phyloP scores from a whole-genome alignment of 2,797 vertebrate species.

The Dendrocincla fuliginosa region DNA sequence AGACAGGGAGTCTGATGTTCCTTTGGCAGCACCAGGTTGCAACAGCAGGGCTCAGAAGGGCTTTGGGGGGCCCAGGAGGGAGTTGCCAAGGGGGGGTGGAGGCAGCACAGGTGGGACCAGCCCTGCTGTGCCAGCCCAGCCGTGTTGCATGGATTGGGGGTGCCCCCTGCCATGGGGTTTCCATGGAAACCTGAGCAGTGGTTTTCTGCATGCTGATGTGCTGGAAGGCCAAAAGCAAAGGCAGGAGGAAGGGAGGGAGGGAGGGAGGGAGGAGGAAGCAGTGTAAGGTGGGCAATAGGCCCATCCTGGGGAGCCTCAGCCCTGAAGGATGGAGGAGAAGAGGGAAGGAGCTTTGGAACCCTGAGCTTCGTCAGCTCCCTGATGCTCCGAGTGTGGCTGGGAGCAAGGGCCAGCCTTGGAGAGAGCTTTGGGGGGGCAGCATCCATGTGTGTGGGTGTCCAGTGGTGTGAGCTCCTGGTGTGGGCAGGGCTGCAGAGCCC shows the following conservation, averaged over 20 bases:
- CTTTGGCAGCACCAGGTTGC: background rate
- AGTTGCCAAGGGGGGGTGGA: background rate
- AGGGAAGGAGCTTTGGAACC: background rate
- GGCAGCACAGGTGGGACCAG: background rate
- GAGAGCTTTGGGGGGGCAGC: background rate
- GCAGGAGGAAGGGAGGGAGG: background rate
- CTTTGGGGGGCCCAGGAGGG: background rate
- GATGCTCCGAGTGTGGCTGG: background rate
- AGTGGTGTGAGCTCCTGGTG: background rate
- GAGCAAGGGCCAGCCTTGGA: background rate
- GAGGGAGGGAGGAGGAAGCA: background rate
- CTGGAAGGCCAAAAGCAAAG: background rate
- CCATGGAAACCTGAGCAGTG: constrained; percentile 13
- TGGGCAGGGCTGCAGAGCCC: background rate
- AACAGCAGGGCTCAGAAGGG: background rate
- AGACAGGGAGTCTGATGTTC: accelerated
- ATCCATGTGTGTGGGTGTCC: accelerated
- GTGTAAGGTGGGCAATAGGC: accelerated
- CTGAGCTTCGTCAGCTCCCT: background rate
- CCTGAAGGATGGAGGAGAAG: background rate
- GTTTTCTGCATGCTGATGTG: background rate
- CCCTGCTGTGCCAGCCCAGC: accelerated
- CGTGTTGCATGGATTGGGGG: background rate
- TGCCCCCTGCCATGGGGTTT: background rate
- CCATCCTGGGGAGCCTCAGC: background rate